Evolutionary conservation across 2,113 vertebrate species (phyloP), one percentile per base, ranked within the genome.

Genomic region (Istiophorus platypterus): DNA sequence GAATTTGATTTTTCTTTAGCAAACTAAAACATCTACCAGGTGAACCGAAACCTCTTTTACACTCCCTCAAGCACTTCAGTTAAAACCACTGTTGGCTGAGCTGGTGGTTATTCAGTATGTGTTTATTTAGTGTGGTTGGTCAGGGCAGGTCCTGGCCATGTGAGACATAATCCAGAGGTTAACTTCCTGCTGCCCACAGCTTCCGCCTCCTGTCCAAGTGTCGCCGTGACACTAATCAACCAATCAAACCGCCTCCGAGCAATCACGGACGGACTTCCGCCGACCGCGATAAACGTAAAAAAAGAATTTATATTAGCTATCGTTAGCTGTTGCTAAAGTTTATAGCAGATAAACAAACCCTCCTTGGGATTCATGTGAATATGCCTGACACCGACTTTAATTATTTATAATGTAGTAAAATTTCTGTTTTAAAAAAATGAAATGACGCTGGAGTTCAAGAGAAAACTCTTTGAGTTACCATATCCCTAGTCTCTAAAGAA

Each of bases 291-390:
- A 78, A 64, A 29, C 72, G 79, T 77, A 71, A 4, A 84, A 82
- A 82, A 82, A 82, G 37, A 87, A 80, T 24, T 80, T 2, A 0
- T 75, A 81, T 85, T 85, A 72, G 54, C 51, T 63, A 49, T 61
- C 77, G 66, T 78, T 42, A 74, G 76, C 39, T 76, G 57, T 58
- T 29, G 26, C 26, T n/a, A n/a, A 24, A 15, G n/a, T 66, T 64
- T 66, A 47, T 56, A 54, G 68, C 0, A 10, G 58, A 75, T 74
- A 63, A 58, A 67, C 57, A 70, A 73, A 64, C 67, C 56, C n/a
- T 81, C 1, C 2, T 45, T 49, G 41, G 65, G 57, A 57, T 39
- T 45, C 18, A 61, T 73, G 59, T 4, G 3, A 67, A 29, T 70
- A 61, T 67, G 15, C 18, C 49, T 9, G 1, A 27, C 26, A 31